Percentiles rank a stretch among this genome's conserved stretches.
These are phyloP conservation scores for Teinopalpus imperialis DNA, from an alignment of 2,888 invertebrate species.

Conservation along the genomic window DNA sequence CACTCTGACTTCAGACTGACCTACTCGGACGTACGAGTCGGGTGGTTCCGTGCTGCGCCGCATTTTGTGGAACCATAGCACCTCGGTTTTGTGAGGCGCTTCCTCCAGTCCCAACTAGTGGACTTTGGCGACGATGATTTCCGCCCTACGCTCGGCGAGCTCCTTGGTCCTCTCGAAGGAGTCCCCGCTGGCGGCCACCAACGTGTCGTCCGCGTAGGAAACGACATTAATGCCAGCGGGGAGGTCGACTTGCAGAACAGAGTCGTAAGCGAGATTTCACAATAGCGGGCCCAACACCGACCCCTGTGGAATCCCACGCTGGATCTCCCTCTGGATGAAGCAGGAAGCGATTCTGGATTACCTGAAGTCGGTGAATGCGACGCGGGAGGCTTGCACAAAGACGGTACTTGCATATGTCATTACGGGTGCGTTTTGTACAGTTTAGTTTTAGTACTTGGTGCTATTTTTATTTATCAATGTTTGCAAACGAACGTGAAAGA, in stretches of 20 bases:
- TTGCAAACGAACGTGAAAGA: too few relatives aligned
- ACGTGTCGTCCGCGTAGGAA: constrained; percentile 32
- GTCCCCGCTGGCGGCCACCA: constrained; percentile 16
- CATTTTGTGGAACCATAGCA: constrained; percentile 26
- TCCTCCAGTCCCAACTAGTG: constrained; percentile 14
- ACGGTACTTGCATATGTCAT: too few relatives aligned
- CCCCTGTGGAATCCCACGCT: constrained; percentile 20
- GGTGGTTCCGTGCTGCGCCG: constrained; percentile 11
- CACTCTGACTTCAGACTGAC: constrained; percentile 11
- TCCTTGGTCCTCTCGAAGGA: constrained; percentile 5
- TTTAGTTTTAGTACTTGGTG: too few relatives aligned
- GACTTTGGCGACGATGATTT: constrained; percentile 20
- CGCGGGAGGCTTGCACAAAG: too few relatives aligned
- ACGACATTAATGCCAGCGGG: constrained; percentile 8
- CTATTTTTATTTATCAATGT: too few relatives aligned
- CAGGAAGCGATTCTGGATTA: too few relatives aligned
- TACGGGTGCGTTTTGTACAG: too few relatives aligned
- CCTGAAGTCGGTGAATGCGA: too few relatives aligned
- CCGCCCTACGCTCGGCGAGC: constrained; percentile 25
- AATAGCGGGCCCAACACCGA: constrained; percentile 30
- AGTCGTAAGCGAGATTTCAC: constrained; percentile 33
- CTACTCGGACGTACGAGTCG: constrained; percentile 16
- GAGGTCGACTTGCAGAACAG: constrained; percentile 22
- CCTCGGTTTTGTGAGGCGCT: constrained; percentile 26
- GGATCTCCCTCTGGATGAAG: too few relatives aligned